A percentile compares a stretch with the other conserved stretches of the same genome.
phyloP scores from a whole-genome alignment of 2,797 vertebrate species.

The Sphenodon punctatus region DNA sequence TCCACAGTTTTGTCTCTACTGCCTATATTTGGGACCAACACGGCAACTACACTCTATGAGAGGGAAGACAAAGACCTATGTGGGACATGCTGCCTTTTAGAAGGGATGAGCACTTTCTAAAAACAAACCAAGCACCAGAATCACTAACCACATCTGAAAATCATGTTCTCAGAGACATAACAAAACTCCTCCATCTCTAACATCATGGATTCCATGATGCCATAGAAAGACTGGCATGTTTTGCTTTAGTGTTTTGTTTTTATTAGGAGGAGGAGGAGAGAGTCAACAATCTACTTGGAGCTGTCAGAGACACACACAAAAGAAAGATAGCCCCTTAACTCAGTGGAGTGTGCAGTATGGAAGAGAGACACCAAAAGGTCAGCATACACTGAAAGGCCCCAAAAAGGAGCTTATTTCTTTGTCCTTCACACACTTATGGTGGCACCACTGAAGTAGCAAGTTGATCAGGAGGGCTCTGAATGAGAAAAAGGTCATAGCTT shows the following conservation, averaged over 20 bases:
- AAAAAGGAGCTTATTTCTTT: not conserved
- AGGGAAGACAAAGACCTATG: not conserved
- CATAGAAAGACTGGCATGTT: not conserved
- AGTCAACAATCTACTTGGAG: not conserved
- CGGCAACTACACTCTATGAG: too few relatives aligned
- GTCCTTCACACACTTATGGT: not conserved
- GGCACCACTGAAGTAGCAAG: not conserved
- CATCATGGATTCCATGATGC: not conserved
- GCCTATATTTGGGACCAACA: too few relatives aligned
- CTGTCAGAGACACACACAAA: not conserved
- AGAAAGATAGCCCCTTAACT: not conserved
- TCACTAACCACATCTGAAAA: not conserved
- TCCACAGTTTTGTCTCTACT: too few relatives aligned
- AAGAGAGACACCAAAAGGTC: not conserved
- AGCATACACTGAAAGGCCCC: not conserved
- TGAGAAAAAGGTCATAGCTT: not conserved
- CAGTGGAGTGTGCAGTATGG: not conserved
- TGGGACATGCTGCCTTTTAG: too few relatives aligned
- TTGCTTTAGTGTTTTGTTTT: not conserved
- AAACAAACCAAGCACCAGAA: not conserved
- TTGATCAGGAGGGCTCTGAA: not conserved
- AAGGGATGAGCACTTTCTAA: too few relatives aligned
- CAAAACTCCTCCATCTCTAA: not conserved
- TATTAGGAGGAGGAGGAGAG: too few relatives aligned
- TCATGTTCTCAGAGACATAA: not conserved